Evolutionary conservation across 2,113 vertebrate genomes (phyloP), one percentile per base, ranked within the genome.

Genomic region (Xenopus borealis): DNA sequence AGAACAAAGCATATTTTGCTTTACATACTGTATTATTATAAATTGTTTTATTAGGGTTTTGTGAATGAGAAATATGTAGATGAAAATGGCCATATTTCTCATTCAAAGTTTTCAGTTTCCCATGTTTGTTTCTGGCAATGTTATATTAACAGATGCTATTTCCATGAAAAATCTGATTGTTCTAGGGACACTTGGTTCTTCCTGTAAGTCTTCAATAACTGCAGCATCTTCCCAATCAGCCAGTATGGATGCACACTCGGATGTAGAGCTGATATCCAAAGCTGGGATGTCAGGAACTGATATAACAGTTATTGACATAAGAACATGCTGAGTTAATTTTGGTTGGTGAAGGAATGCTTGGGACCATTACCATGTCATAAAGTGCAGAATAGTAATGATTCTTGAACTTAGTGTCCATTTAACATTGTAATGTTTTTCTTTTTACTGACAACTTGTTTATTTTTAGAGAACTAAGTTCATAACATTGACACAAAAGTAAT

Each of bases 221-320:
- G 80, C 82, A 0, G 87, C 83, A 53, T 93, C 94, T 16, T 91
- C 89, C 86, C 89, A 91, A 46, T 93, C 86, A 33, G 79, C 69
- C 18, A 81, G 79, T 69, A 85, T 47, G 30, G 82, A 74, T 70
- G 88, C 80, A 14, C 82, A 88, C 23, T 91, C 88, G 23, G 82
- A 66, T 20, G 27, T 76, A 57, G 80, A 86, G 69, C 79, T 82
- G 17, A 80, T 18, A 46, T 89, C 83, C 33, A n/a, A 67, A 12
- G 20, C 79, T 71, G 86, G 89, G 19, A 80, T 40, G 30, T 81
- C 70, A 65, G 85, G 88, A 19, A 93, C 73, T 17, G 85, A 85
- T 78, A 87, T 80, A 64, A 95, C n/a, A 19, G 92, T 93, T 0
- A 93, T 94, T 13, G 93, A 87, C 71, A 94, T 88, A 6, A 94